Evolutionary conservation across 2,113 vertebrate genomes (phyloP).

Genomic region (Thryonomys swinderianus): DNA sequence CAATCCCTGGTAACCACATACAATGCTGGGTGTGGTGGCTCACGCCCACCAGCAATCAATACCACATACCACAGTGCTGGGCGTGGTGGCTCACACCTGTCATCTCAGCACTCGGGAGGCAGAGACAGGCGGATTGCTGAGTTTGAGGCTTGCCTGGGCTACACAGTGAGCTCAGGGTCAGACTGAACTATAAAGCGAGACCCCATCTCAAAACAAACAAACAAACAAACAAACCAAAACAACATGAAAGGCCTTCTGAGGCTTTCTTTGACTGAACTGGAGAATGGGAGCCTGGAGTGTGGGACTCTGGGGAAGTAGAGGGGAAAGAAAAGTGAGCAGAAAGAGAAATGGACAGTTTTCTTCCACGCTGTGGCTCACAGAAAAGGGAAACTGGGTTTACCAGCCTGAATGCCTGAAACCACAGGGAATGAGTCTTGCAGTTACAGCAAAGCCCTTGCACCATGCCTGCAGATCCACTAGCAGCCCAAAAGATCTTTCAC

Average conservation of each 20-base stretch:
- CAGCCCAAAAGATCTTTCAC: not conserved
- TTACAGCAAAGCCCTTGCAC: not conserved
- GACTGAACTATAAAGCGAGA: no score
- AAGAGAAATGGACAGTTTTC: not conserved
- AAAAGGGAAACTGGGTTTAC: constrained; percentile 53
- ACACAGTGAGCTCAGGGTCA: no score
- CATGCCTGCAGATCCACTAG: not conserved
- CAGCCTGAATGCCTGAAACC: not conserved
- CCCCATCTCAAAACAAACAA: no score
- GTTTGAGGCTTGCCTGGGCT: no score
- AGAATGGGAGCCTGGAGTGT: not conserved
- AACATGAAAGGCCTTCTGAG: not conserved
- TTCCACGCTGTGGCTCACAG: not conserved
- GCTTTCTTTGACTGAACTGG: not conserved
- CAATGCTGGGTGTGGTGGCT: no score
- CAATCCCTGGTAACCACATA: no score
- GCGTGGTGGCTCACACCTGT: no score
- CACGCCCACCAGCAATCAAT: no score
- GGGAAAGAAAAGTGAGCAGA: not conserved
- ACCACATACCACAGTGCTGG: no score
- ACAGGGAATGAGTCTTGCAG: not conserved
- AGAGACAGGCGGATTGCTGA: no score
- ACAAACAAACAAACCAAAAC: no score
- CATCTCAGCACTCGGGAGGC: no score
- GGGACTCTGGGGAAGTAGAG: not conserved